These are phyloP conservation scores for Porites evermanni DNA, from an alignment of 92 coral and sea anemone genomes.

Conservation along the genomic window DNA sequence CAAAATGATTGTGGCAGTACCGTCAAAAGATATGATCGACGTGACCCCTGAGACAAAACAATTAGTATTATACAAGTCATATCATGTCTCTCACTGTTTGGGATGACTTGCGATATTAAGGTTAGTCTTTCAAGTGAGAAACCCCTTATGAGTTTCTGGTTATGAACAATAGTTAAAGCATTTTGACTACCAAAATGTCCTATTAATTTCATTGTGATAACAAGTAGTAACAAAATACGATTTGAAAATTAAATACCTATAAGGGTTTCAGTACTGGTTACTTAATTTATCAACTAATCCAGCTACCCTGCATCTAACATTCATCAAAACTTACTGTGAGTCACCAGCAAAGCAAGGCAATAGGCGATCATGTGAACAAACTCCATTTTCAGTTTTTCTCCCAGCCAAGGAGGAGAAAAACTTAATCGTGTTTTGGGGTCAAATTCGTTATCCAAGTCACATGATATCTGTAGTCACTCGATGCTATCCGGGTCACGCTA, in stretches of 20 bases:
- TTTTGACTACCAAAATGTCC: neutral
- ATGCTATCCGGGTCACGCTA: neutral
- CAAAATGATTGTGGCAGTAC: no score
- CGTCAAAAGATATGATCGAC: neutral
- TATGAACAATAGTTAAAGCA: neutral
- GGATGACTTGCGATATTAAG: neutral
- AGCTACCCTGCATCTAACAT: neutral
- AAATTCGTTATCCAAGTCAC: neutral
- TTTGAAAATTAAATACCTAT: no score
- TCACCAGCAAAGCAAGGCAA: constrained; percentile 6
- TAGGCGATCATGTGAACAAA: neutral
- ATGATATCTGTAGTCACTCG: neutral
- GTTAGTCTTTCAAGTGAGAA: neutral
- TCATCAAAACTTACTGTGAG: constrained; percentile 12
- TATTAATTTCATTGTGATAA: no score
- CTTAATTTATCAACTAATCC: neutral
- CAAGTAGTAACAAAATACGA: no score
- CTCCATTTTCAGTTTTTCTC: neutral
- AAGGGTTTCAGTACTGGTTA: no score
- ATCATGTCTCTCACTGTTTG: neutral
- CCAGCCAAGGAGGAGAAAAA: no score
- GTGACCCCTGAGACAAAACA: neutral
- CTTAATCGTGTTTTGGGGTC: neutral
- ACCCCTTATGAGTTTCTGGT: no score
- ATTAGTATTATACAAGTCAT: neutral